Evolutionary conservation across 1,140 invertebrate genomes (phyloP), one percentile per base, ranked within the genome.

Genomic region (Papilio glaucus): DNA sequence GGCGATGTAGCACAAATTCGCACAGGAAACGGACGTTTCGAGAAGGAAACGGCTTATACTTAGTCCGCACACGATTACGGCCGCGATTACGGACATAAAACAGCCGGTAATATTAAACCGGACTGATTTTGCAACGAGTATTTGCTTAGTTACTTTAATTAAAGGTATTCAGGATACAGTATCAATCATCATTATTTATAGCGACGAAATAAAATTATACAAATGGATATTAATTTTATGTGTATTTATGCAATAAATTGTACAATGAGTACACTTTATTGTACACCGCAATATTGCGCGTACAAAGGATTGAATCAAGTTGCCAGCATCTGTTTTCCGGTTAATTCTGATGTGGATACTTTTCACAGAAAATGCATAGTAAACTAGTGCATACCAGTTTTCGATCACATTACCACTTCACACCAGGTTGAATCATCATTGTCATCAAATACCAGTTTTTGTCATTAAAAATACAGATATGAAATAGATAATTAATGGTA

Each of bases 31-130:
- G 49, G 49, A 57, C 9, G 49, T 26, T 57, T 57, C 49, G 49
- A 57, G 21, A 57, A 57, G 38, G 62, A 39, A 65, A 65, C 62
- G 62, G 37, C 49, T 57, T 57, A 57, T 57, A 57, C 49, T 57
- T 57, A 13, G 10, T 57, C 49, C 21, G 49, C 3, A 33, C 29
- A 53, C 18, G 21, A 57, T 57, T 57, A 57, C 21, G 49, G 49
- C n/a, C 42, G n/a, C 42, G 42, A 45, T 45, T 45, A 45, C 42
- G n/a, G n/a, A 57, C 21, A 57, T 57, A 57, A 57, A 57, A 57
- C 49, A 21, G 21, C 21, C 49, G 49, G 49, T 24, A 21, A 26
- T 57, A 57, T 57, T 57, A 57, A 57, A 57, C 49, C 24, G 49
- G 21, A 26, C 49, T 1, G 49, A 24, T 57, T 57, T 57, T 57